Evolutionary conservation across 1,140 invertebrate genomes (phyloP).

Genomic region (Zeugodacus cucurbitae): DNA sequence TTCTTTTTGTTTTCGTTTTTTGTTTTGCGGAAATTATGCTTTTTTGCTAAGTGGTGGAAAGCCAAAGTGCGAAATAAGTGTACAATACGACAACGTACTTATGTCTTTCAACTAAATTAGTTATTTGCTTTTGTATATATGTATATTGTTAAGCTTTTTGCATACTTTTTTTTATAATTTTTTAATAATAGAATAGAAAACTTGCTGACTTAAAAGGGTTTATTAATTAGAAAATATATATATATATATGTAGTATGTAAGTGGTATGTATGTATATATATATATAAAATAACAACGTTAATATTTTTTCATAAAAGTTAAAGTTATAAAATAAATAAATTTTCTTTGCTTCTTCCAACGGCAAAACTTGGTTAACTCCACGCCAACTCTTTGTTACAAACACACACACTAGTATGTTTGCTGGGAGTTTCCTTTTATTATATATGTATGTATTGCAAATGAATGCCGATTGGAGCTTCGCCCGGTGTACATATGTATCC

Average conservation of each 20-base stretch:
- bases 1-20: not conserved
- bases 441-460: slow-evolving; percentile 13
- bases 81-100: slow-evolving; percentile 1
- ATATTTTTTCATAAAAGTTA: slow-evolving; percentile 28
- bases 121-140: not conserved
- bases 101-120: not conserved
- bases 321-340: slow-evolving; percentile 35
- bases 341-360: not conserved
- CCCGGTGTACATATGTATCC: not conserved
- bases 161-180: not conserved
- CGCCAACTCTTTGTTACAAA: not conserved
- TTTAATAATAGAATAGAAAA: slow-evolving; percentile 35
- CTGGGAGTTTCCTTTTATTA: not conserved
- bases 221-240: slow-evolving; percentile 37
- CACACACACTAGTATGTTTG: not conserved
- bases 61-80: not conserved
- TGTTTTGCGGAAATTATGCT: not conserved
- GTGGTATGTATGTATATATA: slow-evolving; percentile 17
- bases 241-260: slow-evolving; percentile 9
- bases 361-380: not conserved
- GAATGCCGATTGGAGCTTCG: not conserved
- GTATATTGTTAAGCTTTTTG: not conserved
- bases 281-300: slow-evolving; percentile 37
- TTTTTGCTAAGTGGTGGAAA: not conserved
- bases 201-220: slow-evolving; percentile 25